Evolutionary conservation across 2,888 invertebrate species (phyloP).

Genomic region (Sicus ferrugineus): DNA sequence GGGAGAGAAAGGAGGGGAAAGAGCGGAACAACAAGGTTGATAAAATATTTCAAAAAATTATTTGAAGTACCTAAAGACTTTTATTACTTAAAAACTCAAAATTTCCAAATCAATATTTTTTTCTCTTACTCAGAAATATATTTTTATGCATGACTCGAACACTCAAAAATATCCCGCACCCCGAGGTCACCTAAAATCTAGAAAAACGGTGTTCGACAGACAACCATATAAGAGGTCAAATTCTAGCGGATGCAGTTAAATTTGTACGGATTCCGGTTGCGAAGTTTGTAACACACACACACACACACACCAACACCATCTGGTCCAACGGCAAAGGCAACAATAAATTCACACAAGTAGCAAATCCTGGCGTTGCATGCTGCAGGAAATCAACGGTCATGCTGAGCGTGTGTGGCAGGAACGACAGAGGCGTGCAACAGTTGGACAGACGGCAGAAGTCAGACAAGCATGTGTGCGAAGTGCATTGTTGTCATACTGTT

Average conservation of each 20-base stretch:
- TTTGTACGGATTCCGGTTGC: slow-evolving; percentile 29
- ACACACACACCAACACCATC: not conserved
- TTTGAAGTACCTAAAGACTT: no score
- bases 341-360: slow-evolving; percentile 11
- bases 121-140: no score
- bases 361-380: slow-evolving; percentile 15
- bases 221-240: not conserved
- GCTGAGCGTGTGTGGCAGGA: slow-evolving; percentile 1
- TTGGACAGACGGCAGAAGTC: slow-evolving; percentile 4
- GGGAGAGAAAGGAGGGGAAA: not conserved
- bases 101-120: no score
- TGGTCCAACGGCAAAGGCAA: not conserved
- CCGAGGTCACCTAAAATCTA: not conserved
- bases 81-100: no score
- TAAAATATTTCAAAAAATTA: no score
- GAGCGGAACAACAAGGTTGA: not conserved
- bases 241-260: slow-evolving; percentile 22
- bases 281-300: slow-evolving; percentile 23
- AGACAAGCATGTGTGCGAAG: not conserved
- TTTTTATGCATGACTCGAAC: no score
- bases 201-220: no score
- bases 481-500: not conserved
- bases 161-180: no score
- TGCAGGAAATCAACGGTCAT: not conserved
- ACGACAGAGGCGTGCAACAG: slow-evolving; percentile 22